A percentile compares a stretch with the other conserved stretches of the same genome.
phyloP scores from a whole-genome alignment of 92 coral and sea anemone species.

The Paramuricea clavata region DNA sequence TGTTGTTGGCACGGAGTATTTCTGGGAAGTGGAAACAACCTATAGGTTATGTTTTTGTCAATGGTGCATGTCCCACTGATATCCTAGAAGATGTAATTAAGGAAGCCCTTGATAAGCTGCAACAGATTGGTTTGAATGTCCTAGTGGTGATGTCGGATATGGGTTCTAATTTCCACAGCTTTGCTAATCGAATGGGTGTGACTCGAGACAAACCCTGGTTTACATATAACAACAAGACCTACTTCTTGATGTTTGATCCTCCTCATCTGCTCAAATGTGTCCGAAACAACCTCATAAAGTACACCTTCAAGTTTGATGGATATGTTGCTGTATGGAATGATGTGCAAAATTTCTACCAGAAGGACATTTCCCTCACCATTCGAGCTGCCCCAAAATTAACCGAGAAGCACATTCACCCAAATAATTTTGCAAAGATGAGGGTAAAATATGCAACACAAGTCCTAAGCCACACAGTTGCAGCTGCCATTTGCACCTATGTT shows the following conservation, averaged over 20 bases:
- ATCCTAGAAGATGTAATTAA: not conserved
- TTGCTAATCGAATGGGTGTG: not conserved
- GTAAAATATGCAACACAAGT: constrained; percentile 40
- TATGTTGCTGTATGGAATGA: constrained; percentile 24
- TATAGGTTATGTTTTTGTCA: not conserved
- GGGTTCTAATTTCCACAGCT: constrained; percentile 21
- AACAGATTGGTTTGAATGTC: constrained; percentile 10
- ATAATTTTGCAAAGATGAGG: constrained; percentile 15
- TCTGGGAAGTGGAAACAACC: constrained; percentile 26
- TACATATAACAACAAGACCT: not conserved
- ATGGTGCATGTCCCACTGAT: not conserved
- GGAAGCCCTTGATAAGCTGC: not conserved
- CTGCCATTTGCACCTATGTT: not conserved
- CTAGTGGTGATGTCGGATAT: constrained; percentile 1
- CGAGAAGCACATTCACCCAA: constrained; percentile 33
- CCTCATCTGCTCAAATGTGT: constrained; percentile 27
- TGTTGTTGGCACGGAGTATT: not conserved
- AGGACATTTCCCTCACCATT: constrained; percentile 12
- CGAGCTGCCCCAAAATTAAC: constrained; percentile 42
- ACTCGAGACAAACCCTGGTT: constrained; percentile 10
- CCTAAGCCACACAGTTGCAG: constrained; percentile 34
- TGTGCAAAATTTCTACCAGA: constrained; percentile 17
- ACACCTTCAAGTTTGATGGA: not conserved
- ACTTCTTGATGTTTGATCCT: constrained; percentile 40
- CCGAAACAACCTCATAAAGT: constrained; percentile 38